Base-by-base conservation (phyloP, 1,140 invertebrate genomes). In the Rhyzopertha dominica region DNA sequence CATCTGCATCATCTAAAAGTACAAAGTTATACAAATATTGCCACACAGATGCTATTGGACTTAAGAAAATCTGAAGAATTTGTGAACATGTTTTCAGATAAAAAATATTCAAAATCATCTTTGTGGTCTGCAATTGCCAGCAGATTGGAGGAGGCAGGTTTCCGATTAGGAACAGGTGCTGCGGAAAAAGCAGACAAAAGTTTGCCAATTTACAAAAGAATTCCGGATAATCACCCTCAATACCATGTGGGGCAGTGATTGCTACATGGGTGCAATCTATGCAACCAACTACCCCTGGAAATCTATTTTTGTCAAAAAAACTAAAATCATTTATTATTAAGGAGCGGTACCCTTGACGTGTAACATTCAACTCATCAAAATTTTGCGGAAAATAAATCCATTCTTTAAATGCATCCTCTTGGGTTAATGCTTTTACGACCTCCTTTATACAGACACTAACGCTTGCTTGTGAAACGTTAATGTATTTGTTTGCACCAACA, bases 211-310 rank as follows among this genome's bases (percentile, higher is more conserved):
- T n/a, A n/a, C n/a, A n/a, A n/a, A n/a, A n/a, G n/a, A n/a, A n/a
- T 41, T 56, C 54, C 10, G 54, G 54, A 49, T 48, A 42, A 1
- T 17, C 17, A 13, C 28, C 24, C 47, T 57, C 40, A 24, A 58
- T n/a, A 16, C 0, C 17, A 5, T 18, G 2, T 10, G 54, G 56
- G 0, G 56, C 52, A 19, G 51, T 42, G 25, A 61, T 62, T 16
- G 58, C 52, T 8, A 59, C 44, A 35, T 62, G 58, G 1, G 60
- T 61, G 20, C 60, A 56, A 37, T 59, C 58, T 4, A 57, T 52
- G 14, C 54, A 53, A 0, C 49, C 53, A 9, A 62, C 34, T 18
- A 43, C 34, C n/a, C 35, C 39, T 43, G 44, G 50, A 44, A 60
- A 40, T 5, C 20, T n/a, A 49, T 53, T 41, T 53, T 51, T 47